Evolutionary conservation across 2,797 vertebrate genomes (phyloP).

Genomic region (Merluccius polli): DNA sequence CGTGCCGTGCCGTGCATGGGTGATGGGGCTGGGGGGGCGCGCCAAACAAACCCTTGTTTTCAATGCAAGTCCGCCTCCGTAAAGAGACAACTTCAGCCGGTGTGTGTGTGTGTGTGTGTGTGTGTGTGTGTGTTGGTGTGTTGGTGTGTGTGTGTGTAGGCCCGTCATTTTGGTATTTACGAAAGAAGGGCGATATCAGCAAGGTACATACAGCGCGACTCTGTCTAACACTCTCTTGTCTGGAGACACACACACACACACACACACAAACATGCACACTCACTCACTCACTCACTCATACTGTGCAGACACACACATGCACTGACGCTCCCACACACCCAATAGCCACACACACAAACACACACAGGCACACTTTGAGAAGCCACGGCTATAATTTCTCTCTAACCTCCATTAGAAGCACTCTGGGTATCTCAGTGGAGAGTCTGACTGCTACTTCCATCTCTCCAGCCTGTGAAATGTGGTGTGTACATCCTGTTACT

Average conservation of each 20-base stretch:
- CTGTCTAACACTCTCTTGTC: conserved; percentile 7
- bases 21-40: conserved; percentile 57
- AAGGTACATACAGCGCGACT: conserved; percentile 22
- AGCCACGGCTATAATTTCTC: not conserved
- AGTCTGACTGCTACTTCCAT: not conserved
- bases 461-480: not conserved
- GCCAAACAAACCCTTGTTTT: not conserved
- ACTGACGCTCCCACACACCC: not conserved
- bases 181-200: conserved; percentile 8
- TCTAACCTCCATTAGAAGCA: not conserved
- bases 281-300: not conserved
- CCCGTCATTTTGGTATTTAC: not conserved
- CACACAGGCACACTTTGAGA: not conserved
- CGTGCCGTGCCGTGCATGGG: conserved; percentile 42
- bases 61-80: conserved; percentile 55
- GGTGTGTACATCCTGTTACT: conserved; percentile 5
- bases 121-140: conserved; percentile 11
- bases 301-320: not conserved
- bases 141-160: not conserved
- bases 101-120: conserved; percentile 24
- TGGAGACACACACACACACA: not conserved
- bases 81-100: conserved; percentile 16
- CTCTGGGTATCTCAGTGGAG: not conserved
- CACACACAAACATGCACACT: conserved; percentile 6
- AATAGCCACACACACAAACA: not conserved